Evolutionary conservation across 2,797 vertebrate genomes (phyloP).

Genomic region (Pagetopsis macropterus): DNA sequence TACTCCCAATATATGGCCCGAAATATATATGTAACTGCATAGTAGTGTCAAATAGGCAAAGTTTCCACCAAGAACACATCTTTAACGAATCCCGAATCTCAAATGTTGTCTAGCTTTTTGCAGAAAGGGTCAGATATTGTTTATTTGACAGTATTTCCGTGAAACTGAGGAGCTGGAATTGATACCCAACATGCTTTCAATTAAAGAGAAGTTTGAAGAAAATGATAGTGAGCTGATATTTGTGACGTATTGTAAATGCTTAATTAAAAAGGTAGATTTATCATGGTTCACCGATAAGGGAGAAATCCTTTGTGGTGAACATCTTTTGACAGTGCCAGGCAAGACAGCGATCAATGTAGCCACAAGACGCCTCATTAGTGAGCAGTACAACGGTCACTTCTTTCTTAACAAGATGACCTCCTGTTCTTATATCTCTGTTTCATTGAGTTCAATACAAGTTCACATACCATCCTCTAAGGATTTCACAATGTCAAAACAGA

Average conservation of each 20-base stretch:
- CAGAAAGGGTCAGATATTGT: neutral
- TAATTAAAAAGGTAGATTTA: neutral
- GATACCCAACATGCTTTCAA: neutral
- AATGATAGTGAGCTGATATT: neutral
- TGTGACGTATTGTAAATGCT: conserved; percentile 1
- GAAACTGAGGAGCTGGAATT: neutral
- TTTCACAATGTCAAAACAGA: too few species aligned
- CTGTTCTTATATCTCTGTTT: neutral
- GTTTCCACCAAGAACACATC: neutral
- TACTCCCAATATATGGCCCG: neutral
- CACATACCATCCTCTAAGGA: too few species aligned
- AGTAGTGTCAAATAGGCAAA: neutral
- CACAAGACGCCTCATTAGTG: conserved; percentile 5
- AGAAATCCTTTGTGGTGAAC: neutral
- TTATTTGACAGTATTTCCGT: neutral
- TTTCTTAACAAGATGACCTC: neutral
- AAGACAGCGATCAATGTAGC: neutral
- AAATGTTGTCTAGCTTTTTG: neutral
- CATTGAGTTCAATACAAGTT: too few species aligned
- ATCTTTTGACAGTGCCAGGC: neutral
- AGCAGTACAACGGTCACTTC: neutral
- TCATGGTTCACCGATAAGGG: neutral
- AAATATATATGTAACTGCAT: neutral
- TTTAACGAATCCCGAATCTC: neutral
- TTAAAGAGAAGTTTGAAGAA: neutral